phyloP scores from a whole-genome alignment of 2,113 vertebrate genomes.

The Symphodus melops region DNA sequence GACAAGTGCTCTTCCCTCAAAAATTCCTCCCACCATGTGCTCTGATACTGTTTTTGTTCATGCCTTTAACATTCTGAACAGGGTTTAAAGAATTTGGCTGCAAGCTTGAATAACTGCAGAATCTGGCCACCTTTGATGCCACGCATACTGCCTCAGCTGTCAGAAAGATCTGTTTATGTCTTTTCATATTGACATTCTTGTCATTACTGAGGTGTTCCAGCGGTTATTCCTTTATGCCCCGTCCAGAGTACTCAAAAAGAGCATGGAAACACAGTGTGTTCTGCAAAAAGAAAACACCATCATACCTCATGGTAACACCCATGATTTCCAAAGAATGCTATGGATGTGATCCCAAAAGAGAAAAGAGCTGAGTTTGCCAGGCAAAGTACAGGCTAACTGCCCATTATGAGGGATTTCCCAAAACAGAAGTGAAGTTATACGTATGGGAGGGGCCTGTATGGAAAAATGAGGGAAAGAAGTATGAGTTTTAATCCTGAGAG shows the following conservation, averaged over 20 bases:
- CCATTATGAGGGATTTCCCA: slow-evolving; percentile 80
- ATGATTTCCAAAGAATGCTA: slow-evolving; percentile 78
- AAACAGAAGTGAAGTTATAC: slow-evolving; percentile 67
- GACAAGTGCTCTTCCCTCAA: slow-evolving; percentile 11
- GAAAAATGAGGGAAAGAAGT: slow-evolving; percentile 70
- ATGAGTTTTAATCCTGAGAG: slow-evolving; percentile 65
- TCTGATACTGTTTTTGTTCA: slow-evolving; percentile 27
- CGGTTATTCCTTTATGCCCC: slow-evolving; percentile 47
- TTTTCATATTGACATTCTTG: slow-evolving; percentile 68
- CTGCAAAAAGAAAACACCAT: slow-evolving; percentile 69
- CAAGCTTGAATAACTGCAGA: slow-evolving; percentile 10
- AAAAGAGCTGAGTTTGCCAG: slow-evolving; percentile 65
- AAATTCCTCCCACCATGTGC: slow-evolving; percentile 6
- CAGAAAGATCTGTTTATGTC: slow-evolving; percentile 42
- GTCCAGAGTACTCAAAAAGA: slow-evolving; percentile 61
- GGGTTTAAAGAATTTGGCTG: background rate
- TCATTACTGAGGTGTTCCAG: slow-evolving; percentile 68
- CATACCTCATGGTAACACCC: slow-evolving; percentile 74
- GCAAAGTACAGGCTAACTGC: slow-evolving; percentile 68
- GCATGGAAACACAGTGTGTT: slow-evolving; percentile 63
- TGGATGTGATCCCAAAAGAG: slow-evolving; percentile 73
- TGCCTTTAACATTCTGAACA: slow-evolving; percentile 12
- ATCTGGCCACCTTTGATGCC: slow-evolving; percentile 19
- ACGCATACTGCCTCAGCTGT: slow-evolving; percentile 24
- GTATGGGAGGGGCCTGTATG: slow-evolving; percentile 67